phyloP scores from a whole-genome alignment of 2,113 vertebrate genomes.

The Hippocampus abdominalis region DNA sequence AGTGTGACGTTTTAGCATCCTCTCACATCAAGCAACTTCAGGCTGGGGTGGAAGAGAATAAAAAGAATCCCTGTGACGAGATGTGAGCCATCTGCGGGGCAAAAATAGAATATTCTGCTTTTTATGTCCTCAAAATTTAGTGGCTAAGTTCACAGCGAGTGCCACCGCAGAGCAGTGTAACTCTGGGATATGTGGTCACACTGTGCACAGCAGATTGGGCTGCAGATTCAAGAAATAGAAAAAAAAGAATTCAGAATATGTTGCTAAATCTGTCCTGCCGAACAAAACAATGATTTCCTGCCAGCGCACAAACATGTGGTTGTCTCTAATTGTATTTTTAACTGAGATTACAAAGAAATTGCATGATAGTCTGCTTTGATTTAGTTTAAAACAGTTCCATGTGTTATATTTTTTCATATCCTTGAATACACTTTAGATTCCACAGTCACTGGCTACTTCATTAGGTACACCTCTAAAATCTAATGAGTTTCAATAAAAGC shows the following conservation, averaged over 20 bases:
- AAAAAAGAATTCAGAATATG: conserved; percentile 7
- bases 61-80: conserved; percentile 30
- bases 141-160: conserved; percentile 41
- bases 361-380: background rate
- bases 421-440: background rate
- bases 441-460: background rate
- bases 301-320: conserved; percentile 3
- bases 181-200: conserved; percentile 26
- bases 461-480: background rate
- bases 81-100: conserved; percentile 23
- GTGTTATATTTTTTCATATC: background rate
- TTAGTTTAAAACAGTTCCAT: background rate
- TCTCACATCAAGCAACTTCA: conserved; percentile 34
- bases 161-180: conserved; percentile 29
- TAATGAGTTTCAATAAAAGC: background rate
- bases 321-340: background rate
- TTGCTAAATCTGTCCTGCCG: conserved; percentile 17
- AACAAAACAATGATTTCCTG: conserved; percentile 12
- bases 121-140: conserved; percentile 33
- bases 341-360: background rate
- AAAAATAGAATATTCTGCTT: conserved; percentile 33
- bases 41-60: conserved; percentile 32
- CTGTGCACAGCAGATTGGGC: conserved; percentile 16
- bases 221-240: conserved; percentile 23
- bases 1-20: conserved; percentile 36